Conservation (phyloP, 2,888 invertebrate species). For the Caenorhabditis becei region DNA sequence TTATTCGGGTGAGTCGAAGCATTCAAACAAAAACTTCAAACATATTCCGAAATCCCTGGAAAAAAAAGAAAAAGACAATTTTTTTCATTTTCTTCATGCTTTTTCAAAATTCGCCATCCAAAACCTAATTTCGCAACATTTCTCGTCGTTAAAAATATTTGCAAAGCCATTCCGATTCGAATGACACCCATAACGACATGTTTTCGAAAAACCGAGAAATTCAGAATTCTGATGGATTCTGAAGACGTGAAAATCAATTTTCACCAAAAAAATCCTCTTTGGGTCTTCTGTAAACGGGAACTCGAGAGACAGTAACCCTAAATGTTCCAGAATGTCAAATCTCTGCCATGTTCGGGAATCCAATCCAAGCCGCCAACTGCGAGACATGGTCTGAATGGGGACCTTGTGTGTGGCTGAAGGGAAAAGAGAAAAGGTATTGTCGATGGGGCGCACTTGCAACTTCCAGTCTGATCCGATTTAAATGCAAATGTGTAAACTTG, state of each 20-base stretch:
- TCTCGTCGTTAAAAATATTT: neutral
- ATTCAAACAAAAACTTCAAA: too few species aligned
- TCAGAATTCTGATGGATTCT: neutral
- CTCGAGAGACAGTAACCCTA: too few species aligned
- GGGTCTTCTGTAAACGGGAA: too few species aligned
- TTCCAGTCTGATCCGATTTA: neutral
- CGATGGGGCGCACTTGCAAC: neutral
- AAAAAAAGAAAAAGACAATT: too few species aligned
- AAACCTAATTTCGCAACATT: too few species aligned
- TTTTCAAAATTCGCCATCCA: too few species aligned
- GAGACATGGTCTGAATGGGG: constrained; percentile 80
- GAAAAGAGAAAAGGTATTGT: constrained; percentile 72
- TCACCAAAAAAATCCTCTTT: neutral
- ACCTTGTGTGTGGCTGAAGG: constrained; percentile 80
- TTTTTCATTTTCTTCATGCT: neutral
- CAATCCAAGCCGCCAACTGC: constrained; percentile 76
- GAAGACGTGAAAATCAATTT: neutral
- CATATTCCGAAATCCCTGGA: too few species aligned
- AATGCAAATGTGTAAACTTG: neutral
- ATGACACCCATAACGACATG: neutral
- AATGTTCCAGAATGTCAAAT: constrained; percentile 72
- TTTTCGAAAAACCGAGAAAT: neutral
- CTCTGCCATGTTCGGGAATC: constrained; percentile 80
- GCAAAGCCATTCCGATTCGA: neutral
- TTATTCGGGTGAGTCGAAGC: constrained; percentile 36